Percentiles rank a stretch among this genome's conserved stretches.
Evolutionary conservation across 2,797 vertebrate genomes (phyloP).

Genomic region (Hoplostethus mediterraneus): DNA sequence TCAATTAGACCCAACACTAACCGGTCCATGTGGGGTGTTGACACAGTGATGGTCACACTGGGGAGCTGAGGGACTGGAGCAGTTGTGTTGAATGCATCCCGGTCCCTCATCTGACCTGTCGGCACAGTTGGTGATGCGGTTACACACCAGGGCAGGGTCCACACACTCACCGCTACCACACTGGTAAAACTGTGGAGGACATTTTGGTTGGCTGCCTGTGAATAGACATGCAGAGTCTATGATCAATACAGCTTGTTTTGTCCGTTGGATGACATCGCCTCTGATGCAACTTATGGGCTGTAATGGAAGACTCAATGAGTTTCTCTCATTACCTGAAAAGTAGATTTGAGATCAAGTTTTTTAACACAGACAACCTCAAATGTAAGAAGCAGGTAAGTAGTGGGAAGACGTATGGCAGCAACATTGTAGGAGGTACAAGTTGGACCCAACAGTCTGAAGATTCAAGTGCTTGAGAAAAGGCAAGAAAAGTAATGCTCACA

Average conservation of each 20-base stretch:
- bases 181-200: constrained; percentile 82
- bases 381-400: no score
- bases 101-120: constrained; percentile 89
- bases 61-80: constrained; percentile 65
- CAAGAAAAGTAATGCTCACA: constrained; percentile 78
- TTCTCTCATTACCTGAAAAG: no score
- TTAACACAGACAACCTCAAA: no score
- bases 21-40: constrained; percentile 87
- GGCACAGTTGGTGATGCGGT: constrained; percentile 83
- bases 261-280: no score
- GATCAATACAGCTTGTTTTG: not conserved
- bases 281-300: no score
- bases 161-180: constrained; percentile 86
- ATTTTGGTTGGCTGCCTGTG: constrained; percentile 83
- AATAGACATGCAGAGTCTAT: not conserved
- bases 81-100: constrained; percentile 78
- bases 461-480: no score
- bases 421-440: no score
- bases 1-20: constrained; percentile 75
- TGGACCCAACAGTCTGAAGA: not conserved
- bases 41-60: constrained; percentile 86
- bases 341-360: no score
- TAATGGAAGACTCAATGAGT: no score
- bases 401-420: no score
- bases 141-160: constrained; percentile 82